Conservation (phyloP, 2,888 invertebrate genomes). For the Osmoderma eremita region DNA sequence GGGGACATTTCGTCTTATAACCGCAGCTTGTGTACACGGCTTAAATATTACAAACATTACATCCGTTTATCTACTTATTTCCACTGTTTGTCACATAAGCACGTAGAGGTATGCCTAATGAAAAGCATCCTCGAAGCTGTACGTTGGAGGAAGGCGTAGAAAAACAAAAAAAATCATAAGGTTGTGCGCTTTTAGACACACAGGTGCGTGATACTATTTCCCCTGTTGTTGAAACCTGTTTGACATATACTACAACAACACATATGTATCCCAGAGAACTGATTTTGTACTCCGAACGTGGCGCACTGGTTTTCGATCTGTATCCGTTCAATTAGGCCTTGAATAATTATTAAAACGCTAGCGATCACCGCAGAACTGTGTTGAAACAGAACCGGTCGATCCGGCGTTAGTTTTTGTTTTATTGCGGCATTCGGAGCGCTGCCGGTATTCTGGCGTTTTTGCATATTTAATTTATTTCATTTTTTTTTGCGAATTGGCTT, state of each 20-base stretch:
- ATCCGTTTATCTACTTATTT: no score
- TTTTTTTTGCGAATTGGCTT: no score
- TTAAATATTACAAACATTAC: no score
- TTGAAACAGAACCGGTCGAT: constrained; percentile 4
- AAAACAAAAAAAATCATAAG: no score
- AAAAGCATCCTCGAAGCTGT: no score
- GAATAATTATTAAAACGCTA: constrained; percentile 29
- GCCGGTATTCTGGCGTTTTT: background rate
- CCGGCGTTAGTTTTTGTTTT: background rate
- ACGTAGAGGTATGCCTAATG: no score
- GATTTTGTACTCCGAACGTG: background rate
- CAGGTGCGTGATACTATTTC: constrained; percentile 26
- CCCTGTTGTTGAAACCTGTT: constrained; percentile 7
- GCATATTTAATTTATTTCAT: background rate
- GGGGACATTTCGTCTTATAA: no score
- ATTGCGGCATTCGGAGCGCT: background rate
- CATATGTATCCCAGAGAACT: no score
- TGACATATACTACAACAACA: no score
- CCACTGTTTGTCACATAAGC: no score
- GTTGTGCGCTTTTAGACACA: constrained; percentile 27
- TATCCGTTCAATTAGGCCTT: constrained; percentile 24
- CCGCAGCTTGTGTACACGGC: no score
- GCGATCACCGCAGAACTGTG: background rate
- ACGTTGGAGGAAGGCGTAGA: no score
- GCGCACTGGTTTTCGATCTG: background rate